Evolutionary conservation across 1,140 invertebrate species (phyloP).

Genomic region (Laupala kohalensis): DNA sequence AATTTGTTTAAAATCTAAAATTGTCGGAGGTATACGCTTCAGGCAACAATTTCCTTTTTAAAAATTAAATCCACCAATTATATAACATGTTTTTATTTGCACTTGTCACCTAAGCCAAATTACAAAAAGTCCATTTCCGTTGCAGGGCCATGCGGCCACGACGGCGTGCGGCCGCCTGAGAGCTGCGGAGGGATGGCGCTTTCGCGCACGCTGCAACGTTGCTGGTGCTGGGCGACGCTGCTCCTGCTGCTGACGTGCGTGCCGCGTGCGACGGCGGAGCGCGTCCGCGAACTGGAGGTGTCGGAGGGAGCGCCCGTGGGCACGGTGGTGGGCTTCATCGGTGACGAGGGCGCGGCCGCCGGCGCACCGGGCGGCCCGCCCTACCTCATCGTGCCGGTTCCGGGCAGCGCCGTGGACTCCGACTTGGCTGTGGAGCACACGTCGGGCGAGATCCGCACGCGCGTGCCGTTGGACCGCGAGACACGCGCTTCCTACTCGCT

Average conservation of each 20-base stretch:
- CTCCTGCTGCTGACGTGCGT: not conserved
- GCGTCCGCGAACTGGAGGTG: constrained; percentile 68
- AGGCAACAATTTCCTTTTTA: too few species aligned
- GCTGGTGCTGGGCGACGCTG: not conserved
- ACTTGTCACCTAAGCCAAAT: too few species aligned
- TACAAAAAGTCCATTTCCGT: too few species aligned
- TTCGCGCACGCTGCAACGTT: too few species aligned
- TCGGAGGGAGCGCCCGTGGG: constrained; percentile 75
- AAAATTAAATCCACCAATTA: too few species aligned
- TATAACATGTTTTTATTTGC: too few species aligned
- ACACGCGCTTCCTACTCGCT: constrained; percentile 70
- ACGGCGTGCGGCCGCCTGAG: not conserved
- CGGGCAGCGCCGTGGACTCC: constrained; percentile 71
- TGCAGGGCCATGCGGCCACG: not conserved
- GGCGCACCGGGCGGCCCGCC: constrained; percentile 57
- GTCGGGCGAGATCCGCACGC: constrained; percentile 81
- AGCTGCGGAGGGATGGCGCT: too few species aligned
- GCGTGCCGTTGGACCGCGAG: constrained; percentile 75
- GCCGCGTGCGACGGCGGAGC: constrained; percentile 33
- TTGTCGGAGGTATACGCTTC: too few species aligned
- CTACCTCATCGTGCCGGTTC: constrained; percentile 77
- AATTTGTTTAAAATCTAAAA: too few species aligned
- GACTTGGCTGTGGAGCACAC: constrained; percentile 75
- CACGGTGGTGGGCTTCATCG: constrained; percentile 74
- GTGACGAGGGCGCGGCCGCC: constrained; percentile 52